Conservation (phyloP, 2,113 vertebrate species). For the Dasyornis broadbenti region DNA sequence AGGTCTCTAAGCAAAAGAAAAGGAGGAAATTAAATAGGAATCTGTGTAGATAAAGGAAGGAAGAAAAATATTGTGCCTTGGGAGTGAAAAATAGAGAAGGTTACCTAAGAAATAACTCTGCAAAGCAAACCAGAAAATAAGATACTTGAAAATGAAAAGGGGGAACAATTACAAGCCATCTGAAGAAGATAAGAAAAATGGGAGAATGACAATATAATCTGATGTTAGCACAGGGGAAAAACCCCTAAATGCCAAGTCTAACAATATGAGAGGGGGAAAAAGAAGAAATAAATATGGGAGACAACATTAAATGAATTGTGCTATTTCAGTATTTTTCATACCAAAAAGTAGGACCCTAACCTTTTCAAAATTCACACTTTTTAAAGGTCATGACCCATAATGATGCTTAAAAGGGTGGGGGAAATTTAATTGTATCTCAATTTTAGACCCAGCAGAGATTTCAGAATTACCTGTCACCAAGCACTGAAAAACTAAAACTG, state of each 20-base stretch:
- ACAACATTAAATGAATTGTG: not conserved
- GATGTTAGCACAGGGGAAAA: not conserved
- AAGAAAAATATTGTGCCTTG: not conserved
- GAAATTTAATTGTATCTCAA: not conserved
- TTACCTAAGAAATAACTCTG: rapidly evolving
- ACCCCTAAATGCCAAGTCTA: not conserved
- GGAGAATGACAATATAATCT: not conserved
- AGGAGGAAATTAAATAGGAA: not conserved
- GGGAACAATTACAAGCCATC: not conserved
- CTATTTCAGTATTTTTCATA: not conserved
- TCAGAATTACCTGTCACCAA: not conserved
- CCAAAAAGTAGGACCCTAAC: not conserved
- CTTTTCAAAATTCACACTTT: not conserved
- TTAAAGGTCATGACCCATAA: not conserved
- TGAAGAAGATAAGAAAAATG: not conserved
- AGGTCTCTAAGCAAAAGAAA: not conserved
- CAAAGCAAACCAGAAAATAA: not conserved
- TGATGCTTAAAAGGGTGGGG: not conserved
- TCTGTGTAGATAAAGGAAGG: not conserved
- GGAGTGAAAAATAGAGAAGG: not conserved
- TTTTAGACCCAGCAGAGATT: not conserved
- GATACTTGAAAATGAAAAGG: not conserved
- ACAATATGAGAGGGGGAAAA: rapidly evolving
- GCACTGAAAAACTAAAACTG: not conserved
- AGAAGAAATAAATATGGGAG: not conserved